Evolutionary conservation across 2,888 invertebrate genomes (phyloP).

Genomic region (Apantesis nais): DNA sequence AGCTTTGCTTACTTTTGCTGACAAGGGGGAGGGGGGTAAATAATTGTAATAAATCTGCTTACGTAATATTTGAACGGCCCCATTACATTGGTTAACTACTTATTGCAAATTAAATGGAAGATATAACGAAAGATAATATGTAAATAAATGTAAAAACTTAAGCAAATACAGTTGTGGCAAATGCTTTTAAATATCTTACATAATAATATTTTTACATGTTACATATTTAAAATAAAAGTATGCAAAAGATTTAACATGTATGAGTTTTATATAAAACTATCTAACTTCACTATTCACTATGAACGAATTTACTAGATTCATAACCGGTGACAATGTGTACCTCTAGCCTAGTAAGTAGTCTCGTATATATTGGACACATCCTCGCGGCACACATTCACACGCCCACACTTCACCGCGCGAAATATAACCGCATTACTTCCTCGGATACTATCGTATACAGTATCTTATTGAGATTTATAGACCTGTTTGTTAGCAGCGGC

Average conservation of each 20-base stretch:
- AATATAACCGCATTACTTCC: conserved; percentile 34
- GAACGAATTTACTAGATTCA: conserved; percentile 4
- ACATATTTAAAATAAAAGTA: no score
- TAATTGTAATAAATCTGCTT: no score
- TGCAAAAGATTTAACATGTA: neutral
- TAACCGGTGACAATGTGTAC: neutral
- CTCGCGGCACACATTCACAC: conserved; percentile 57
- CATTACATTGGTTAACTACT: neutral
- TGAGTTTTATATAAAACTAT: no score
- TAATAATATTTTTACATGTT: no score
- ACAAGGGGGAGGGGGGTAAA: no score
- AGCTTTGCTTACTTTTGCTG: no score
- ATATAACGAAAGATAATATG: neutral
- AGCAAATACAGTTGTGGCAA: no score
- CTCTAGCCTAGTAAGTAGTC: conserved; percentile 9
- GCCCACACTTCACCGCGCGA: conserved; percentile 61
- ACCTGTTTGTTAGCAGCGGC: conserved; percentile 31
- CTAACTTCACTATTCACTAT: neutral
- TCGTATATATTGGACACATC: conserved; percentile 56
- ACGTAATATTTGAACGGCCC: no score
- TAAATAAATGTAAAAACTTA: neutral
- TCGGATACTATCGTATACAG: conserved; percentile 49
- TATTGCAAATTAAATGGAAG: neutral
- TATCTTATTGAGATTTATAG: conserved; percentile 47
- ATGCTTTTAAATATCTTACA: no score